A percentile compares a stretch with the other conserved stretches of the same genome.
Evolutionary conservation across 2,797 vertebrate species (phyloP).

Genomic region (Harpagifer antarcticus): DNA sequence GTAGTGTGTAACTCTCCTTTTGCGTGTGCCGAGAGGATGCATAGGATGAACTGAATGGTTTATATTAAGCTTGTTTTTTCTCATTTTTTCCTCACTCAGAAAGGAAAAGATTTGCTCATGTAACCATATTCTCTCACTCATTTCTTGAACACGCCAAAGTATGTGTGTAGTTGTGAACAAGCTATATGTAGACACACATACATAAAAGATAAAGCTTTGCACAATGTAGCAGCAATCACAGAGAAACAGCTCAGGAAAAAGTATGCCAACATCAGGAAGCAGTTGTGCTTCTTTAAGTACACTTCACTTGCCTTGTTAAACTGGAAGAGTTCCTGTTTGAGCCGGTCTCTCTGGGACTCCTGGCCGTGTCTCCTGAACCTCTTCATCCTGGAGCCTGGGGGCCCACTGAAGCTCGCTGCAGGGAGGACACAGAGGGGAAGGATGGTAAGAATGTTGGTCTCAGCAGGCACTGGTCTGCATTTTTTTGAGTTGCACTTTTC

Average conservation of each 20-base stretch:
- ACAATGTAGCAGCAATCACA: not conserved
- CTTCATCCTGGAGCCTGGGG: constrained; percentile 88
- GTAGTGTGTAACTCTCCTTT: too few relatives aligned
- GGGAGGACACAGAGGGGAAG: not conserved
- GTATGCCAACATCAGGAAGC: not conserved
- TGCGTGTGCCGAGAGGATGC: not conserved
- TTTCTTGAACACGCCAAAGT: constrained; percentile 1
- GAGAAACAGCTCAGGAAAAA: not conserved
- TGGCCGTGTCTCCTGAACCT: constrained; percentile 94
- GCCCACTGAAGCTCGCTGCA: constrained; percentile 58
- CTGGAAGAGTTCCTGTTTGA: constrained; percentile 95
- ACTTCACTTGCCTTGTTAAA: constrained; percentile 91
- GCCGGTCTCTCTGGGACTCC: constrained; percentile 91
- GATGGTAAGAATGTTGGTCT: not conserved
- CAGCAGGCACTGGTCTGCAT: not conserved
- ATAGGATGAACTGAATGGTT: not conserved
- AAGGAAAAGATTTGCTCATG: not conserved
- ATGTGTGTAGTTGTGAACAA: not conserved
- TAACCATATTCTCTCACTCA: not conserved
- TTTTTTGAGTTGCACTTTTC: not conserved
- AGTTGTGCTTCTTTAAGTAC: not conserved
- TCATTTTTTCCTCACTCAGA: not conserved
- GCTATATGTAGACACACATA: not conserved
- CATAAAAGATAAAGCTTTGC: not conserved
- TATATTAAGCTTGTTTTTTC: not conserved